Evolutionary conservation across 2,888 invertebrate species (phyloP), one percentile per base, ranked within the genome.

Genomic region (Zeuzera pyrina): DNA sequence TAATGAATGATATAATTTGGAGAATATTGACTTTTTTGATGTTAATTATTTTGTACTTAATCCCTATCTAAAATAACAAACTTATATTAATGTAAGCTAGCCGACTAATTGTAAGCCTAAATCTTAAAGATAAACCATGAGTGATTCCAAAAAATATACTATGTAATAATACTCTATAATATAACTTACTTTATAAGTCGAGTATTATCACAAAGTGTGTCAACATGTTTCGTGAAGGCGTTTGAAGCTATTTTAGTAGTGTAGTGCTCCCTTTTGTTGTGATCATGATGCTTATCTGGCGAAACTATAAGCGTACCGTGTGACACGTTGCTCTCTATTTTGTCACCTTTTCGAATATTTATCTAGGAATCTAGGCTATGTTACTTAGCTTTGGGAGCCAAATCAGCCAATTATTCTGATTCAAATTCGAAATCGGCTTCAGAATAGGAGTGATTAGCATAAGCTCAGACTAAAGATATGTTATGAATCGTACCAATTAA

Each of bases 221-320:
- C 52, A 60, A 61, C 60, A 57, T 69, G 62, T 67, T 37, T 57
- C 43, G 63, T 68, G 63, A 60, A 59, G 59, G 68, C 69, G 49
- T 56, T 55, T 48, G 40, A 77, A 77, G 77, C 76, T 66, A 61
- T 34, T 52, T 57, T 47, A 52, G 53, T 49, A 48, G 65, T 67
- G 60, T 66, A 41, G 65, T 76, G 74, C 68, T 65, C 66, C 25
- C 61, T 60, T 57, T 67, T 57, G 43, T 61, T 70, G 65, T 72
- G 47, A 56, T 58, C 66, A 71, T 67, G 66, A 77, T 73, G 74
- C 74, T 57, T 66, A 60, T 61, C 63, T 68, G 62, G 70, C 70
- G 53, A 57, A 58, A 62, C 74, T 78, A 78, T 57, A 79, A 81
- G 81, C 81, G 47, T 59, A 62, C 56, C 55, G 53, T 43, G 42